Evolutionary conservation across 1,140 invertebrate genomes (phyloP), one percentile per base, ranked within the genome.

Genomic region (Drosophila arizonae): DNA sequence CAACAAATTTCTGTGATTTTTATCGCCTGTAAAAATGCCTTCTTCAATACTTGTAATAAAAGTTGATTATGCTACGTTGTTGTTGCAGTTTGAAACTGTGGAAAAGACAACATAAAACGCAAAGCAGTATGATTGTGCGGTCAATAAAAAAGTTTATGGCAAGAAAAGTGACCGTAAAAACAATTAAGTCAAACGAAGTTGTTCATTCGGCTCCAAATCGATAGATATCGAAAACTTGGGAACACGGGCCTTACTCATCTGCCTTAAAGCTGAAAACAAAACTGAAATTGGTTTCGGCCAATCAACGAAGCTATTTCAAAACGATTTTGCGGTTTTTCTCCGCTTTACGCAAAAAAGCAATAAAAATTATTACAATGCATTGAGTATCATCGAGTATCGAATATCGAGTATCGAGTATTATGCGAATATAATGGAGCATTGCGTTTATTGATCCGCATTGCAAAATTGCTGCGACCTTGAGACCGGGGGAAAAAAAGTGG

Each of bases 1-100:
- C 45, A 72, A 87, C 82, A 82, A 87, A 79, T 86, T 86, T 75
- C 72, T 70, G 69, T 86, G 82, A 87, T 81, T 79, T 85, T 87
- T 86, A 87, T 86, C 68, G 66, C 64, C 33, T 54, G 58, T 81
- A 79, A 75, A 81, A 75, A 64, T 54, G 58, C 52, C 68, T 52
- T 52, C 63, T 63, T 85, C 62, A 86, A 81, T 78, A 48, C 74
- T 45, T n/a, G 72, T 72, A 74, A 69, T 84, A 84, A 82, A 69
- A 69, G 45, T 66, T 77, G 75, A 77, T 74, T 73, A 10, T 24
- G 17, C 5, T 41, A 33, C n/a, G 24, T 36, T 17, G 30, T 43
- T 33, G 30, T 41, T 30, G 45, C 15, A 24, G 28, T 6, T 39
- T 30, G 3, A 62, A 61, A 51, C 57, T 78, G 63, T 52, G 51